Evolutionary conservation across 2,797 vertebrate species (phyloP).

Genomic region (Ctenopoma kingsleyae): DNA sequence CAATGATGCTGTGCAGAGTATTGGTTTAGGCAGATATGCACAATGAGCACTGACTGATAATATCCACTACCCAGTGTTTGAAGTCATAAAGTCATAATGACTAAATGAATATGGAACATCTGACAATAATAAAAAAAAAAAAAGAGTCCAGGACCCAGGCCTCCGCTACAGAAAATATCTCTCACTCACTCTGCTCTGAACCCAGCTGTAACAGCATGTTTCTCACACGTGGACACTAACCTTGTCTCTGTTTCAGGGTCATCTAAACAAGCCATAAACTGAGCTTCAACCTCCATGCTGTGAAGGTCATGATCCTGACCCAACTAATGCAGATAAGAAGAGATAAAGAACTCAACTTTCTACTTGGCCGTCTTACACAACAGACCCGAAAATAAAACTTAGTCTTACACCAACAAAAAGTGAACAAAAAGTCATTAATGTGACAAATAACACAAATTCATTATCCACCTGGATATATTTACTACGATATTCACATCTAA

Average conservation of each 20-base stretch:
- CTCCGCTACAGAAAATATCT: background rate
- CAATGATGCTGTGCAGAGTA: background rate
- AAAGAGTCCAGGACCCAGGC: background rate
- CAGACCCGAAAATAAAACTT: background rate
- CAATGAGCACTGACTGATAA: background rate
- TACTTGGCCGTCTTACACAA: conserved; percentile 40
- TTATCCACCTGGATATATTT: background rate
- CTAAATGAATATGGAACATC: background rate
- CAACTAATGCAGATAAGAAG: conserved; percentile 45
- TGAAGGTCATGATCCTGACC: conserved; percentile 57
- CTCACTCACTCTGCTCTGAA: background rate
- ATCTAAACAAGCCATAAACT: conserved; percentile 18
- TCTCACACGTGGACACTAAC: conserved; percentile 23
- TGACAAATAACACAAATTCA: background rate
- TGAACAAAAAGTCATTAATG: too few relatives aligned
- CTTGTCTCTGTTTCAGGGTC: conserved; percentile 42
- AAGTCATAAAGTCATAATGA: background rate
- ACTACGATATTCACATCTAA: background rate
- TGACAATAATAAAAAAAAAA: background rate
- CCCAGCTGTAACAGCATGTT: conserved; percentile 5
- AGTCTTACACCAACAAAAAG: too few relatives aligned
- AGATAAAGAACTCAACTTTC: conserved; percentile 17
- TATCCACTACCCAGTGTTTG: background rate
- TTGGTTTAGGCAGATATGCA: background rate
- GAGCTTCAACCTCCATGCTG: conserved; percentile 14